These are phyloP conservation scores for Mastomys natalensis DNA, from an alignment of 2,113 vertebrate genomes.

Conservation along the genomic window DNA sequence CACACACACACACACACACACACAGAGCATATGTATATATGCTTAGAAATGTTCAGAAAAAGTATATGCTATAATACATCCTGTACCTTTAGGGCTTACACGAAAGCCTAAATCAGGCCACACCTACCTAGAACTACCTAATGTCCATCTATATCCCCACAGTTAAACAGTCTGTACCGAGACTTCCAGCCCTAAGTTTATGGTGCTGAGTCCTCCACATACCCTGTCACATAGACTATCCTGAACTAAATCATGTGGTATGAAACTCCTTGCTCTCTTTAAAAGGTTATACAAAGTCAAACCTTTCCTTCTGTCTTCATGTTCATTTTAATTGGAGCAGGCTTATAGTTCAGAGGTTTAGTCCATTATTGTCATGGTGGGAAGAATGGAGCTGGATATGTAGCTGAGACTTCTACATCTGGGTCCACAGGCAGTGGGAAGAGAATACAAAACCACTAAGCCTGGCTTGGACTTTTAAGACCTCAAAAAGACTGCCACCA, in stretches of 20 bases:
- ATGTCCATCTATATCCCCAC: too few species aligned
- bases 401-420: neutral
- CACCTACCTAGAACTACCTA: neutral
- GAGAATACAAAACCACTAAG: too few species aligned
- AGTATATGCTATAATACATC: neutral
- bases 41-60: too few species aligned
- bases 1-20: neutral
- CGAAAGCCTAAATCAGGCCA: neutral
- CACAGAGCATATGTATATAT: neutral
- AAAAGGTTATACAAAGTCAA: neutral
- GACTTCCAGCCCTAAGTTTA: neutral
- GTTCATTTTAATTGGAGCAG: neutral
- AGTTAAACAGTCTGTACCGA: neutral
- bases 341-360: neutral
- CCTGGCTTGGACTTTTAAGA: neutral
- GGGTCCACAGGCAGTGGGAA: neutral
- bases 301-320: neutral
- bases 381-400: neutral
- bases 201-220: neutral
- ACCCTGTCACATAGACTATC: neutral
- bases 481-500: neutral
- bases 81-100: neutral
- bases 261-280: neutral
- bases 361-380: neutral
- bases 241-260: neutral